Conservation (phyloP, 2,113 vertebrate species). For the Semnopithecus entellus region DNA sequence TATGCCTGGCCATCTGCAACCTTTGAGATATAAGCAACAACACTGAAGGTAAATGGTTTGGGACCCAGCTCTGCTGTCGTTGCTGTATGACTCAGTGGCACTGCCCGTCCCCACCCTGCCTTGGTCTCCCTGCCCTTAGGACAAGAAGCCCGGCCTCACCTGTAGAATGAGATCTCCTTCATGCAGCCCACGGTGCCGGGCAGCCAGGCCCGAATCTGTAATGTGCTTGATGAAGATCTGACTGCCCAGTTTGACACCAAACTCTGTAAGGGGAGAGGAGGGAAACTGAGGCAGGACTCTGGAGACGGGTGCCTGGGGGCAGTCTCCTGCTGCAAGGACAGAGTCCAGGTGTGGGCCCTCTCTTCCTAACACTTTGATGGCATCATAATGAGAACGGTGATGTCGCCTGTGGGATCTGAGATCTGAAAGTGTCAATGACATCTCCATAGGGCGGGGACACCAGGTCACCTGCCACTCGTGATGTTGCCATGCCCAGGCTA, state of each 20-base stretch:
- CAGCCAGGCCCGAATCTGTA: constrained; percentile 91
- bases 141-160: constrained; percentile 72
- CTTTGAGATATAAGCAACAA: background rate
- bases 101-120: too few relatives aligned
- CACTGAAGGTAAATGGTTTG: too few relatives aligned
- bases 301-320: background rate
- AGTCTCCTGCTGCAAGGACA: background rate
- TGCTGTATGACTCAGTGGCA: fast-evolving
- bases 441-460: fast-evolving
- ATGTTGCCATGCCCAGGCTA: background rate
- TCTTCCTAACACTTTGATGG: too few relatives aligned
- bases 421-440: background rate
- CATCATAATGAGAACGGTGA: background rate
- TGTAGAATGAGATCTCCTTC: constrained; percentile 98
- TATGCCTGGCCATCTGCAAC: background rate
- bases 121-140: fast-evolving
- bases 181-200: constrained; percentile 88
- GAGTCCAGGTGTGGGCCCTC: background rate
- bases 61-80: background rate
- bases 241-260: constrained; percentile 96
- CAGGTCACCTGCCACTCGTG: background rate
- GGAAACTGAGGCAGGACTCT: constrained; percentile 22
- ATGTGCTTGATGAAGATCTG: constrained; percentile 99
- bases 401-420: background rate
- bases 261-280: constrained; percentile 86